Percentiles rank a stretch among this genome's conserved stretches.
Evolutionary conservation across 2,113 vertebrate genomes (phyloP).

Genomic region (Gymnogyps californianus): DNA sequence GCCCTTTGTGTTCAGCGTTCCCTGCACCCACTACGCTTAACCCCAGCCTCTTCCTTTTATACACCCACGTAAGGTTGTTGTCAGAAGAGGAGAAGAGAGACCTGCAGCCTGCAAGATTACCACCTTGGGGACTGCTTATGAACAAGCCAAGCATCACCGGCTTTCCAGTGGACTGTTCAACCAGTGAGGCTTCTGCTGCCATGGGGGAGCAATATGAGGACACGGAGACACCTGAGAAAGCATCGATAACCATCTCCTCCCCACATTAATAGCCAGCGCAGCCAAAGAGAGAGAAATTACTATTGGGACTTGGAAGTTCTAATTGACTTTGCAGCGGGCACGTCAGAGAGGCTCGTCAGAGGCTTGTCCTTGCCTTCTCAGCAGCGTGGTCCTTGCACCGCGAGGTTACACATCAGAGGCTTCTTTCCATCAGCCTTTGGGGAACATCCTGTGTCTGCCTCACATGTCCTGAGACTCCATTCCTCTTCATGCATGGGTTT

Average conservation of each 20-base stretch:
- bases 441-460: neutral
- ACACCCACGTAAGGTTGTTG: rapidly evolving
- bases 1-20: neutral
- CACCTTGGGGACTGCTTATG: neutral
- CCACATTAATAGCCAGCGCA: rapidly evolving
- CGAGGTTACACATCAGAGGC: neutral
- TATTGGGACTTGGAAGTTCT: neutral
- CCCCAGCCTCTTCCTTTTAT: neutral
- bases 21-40: neutral
- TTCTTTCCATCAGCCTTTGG: neutral
- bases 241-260: neutral
- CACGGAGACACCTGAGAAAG: neutral
- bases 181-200: neutral
- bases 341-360: neutral
- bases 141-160: neutral
- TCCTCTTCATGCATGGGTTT: neutral
- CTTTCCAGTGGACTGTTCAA: neutral
- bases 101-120: neutral
- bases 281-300: neutral
- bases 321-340: neutral
- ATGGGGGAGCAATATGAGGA: neutral
- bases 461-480: neutral
- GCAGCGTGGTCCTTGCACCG: neutral
- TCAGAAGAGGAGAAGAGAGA: neutral
- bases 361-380: neutral